phyloP scores from a whole-genome alignment of 1,140 invertebrate species.

The Araneus ventricosus region DNA sequence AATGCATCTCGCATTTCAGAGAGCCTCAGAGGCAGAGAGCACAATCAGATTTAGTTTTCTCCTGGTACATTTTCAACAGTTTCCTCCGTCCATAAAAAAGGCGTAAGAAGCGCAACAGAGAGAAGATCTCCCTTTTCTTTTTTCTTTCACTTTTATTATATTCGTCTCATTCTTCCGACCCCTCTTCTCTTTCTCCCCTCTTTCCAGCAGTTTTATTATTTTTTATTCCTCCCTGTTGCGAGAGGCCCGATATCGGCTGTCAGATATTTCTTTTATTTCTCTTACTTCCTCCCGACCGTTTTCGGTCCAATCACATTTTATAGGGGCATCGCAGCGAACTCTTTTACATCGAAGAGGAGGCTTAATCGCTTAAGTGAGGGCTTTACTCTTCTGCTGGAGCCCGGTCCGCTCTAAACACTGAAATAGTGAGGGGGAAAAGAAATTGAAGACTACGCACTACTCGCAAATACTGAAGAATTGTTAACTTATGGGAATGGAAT shows the following conservation, averaged over 20 bases:
- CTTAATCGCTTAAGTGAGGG: conserved; percentile 54
- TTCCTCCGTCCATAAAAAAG: conserved; percentile 63
- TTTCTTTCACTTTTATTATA: conserved; percentile 51
- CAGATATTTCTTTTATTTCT: conserved; percentile 67
- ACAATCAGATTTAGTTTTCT: conserved; percentile 73
- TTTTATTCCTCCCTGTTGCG: conserved; percentile 47
- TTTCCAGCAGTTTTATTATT: conserved; percentile 53
- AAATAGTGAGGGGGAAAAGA: neutral
- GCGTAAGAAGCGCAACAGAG: conserved; percentile 67
- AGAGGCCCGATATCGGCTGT: conserved; percentile 63
- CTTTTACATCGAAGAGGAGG: conserved; percentile 53
- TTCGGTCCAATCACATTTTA: conserved; percentile 71
- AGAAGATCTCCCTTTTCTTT: neutral
- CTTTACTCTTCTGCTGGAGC: neutral
- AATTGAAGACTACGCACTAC: neutral
- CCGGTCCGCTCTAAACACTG: neutral
- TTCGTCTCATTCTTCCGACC: conserved; percentile 57
- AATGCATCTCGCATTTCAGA: conserved; percentile 33
- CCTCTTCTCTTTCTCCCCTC: neutral
- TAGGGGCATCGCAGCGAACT: conserved; percentile 41
- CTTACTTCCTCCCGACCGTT: conserved; percentile 16
- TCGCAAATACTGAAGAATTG: neutral
- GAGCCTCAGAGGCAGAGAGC: conserved; percentile 36
- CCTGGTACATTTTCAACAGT: conserved; percentile 69
- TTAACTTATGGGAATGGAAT: neutral